Conservation (phyloP, 2,797 vertebrate genomes). For the Corythornis leucogaster region DNA sequence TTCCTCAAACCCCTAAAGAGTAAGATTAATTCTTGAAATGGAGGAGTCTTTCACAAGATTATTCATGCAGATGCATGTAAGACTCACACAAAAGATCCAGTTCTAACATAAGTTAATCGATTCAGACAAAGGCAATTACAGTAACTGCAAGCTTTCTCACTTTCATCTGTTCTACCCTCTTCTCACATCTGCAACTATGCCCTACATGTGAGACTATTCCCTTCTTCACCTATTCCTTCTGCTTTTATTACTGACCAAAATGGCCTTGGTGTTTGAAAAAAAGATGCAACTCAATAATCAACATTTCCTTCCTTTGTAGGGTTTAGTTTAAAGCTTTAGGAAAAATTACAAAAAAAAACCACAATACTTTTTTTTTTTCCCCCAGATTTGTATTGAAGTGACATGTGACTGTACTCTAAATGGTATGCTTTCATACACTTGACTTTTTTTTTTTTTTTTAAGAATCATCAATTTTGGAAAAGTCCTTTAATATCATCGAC, state of each 20-base stretch:
- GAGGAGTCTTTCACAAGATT: conserved; percentile 1
- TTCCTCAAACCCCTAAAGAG: not conserved
- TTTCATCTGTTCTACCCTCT: not conserved
- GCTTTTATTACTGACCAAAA: not conserved
- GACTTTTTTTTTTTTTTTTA: too few relatives aligned
- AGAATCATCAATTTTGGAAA: too few relatives aligned
- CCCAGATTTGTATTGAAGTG: not conserved
- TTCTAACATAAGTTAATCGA: not conserved
- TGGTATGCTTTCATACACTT: not conserved
- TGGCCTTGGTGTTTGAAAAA: not conserved
- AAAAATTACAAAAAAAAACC: not conserved
- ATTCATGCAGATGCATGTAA: conserved; percentile 36
- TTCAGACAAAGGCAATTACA: not conserved
- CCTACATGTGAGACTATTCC: not conserved
- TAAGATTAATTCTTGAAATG: conserved; percentile 24
- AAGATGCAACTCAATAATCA: not conserved
- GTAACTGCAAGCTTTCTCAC: not conserved
- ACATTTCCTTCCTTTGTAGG: not conserved
- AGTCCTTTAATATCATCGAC: too few relatives aligned
- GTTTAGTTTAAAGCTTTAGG: not conserved
- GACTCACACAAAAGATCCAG: not conserved
- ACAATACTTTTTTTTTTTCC: too few relatives aligned
- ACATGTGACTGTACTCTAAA: not conserved
- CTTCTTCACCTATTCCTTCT: not conserved
- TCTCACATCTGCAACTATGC: not conserved